Percentiles rank a stretch among this genome's conserved stretches.
phyloP scores from a whole-genome alignment of 2,113 vertebrate genomes.

The Corvus moneduloides region DNA sequence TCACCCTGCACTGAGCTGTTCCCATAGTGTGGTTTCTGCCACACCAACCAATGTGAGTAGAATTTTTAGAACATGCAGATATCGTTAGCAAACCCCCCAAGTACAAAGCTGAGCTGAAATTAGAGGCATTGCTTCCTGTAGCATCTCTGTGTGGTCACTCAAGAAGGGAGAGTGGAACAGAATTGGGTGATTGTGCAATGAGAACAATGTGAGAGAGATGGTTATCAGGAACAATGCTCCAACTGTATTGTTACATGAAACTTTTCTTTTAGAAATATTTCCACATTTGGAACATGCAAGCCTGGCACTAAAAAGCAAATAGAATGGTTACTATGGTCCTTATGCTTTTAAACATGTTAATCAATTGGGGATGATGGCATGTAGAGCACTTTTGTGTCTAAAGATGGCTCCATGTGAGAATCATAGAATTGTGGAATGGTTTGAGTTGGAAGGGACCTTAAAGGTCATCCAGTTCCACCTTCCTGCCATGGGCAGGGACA shows the following conservation, averaged over 20 bases:
- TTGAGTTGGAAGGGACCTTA: neutral
- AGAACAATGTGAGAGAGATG: constrained; percentile 63
- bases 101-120: constrained; percentile 57
- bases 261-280: neutral
- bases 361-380: neutral
- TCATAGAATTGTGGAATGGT: neutral
- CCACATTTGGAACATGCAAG: neutral
- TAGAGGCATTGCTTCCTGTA: constrained; percentile 76
- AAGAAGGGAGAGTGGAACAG: constrained; percentile 67
- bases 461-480: neutral
- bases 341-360: neutral
- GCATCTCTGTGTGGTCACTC: constrained; percentile 71
- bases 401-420: neutral
- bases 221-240: constrained; percentile 58
- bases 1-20: constrained; percentile 23
- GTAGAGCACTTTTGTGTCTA: neutral
- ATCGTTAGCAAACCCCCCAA: constrained; percentile 40
- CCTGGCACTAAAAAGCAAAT: neutral
- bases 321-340: neutral
- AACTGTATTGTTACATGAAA: constrained; percentile 20
- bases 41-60: neutral
- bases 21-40: constrained; percentile 63
- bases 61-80: constrained; percentile 36
- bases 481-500: neutral
- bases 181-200: constrained; percentile 44